These are phyloP conservation scores for Steinernema feltiae DNA, from an alignment of 1,140 invertebrate genomes.

Conservation along the genomic window DNA sequence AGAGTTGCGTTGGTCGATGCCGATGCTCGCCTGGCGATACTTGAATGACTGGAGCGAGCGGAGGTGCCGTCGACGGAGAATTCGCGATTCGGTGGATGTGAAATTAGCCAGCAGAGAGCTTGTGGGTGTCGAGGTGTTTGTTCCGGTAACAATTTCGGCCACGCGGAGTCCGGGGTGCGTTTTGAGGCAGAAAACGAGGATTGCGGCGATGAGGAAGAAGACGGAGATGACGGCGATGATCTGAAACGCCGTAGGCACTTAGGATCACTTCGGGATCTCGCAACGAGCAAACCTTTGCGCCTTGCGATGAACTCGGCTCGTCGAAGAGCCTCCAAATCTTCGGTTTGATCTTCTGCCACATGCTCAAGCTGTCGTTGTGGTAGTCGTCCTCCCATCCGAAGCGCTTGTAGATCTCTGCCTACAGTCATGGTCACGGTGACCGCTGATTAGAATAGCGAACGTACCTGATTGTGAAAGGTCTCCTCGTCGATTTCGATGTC, in stretches of 20 bases:
- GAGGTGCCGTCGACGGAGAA: neutral
- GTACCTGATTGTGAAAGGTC: conserved; percentile 22
- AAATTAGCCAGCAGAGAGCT: neutral
- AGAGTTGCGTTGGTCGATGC: conserved; percentile 51
- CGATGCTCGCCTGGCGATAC: conserved; percentile 49
- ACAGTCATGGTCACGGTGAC: neutral
- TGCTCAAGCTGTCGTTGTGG: conserved; percentile 49
- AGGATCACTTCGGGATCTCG: too few species aligned
- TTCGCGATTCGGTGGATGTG: neutral
- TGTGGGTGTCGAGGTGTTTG: neutral
- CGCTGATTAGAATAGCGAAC: conserved; percentile 19
- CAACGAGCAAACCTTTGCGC: conserved; percentile 83
- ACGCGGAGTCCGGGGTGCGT: conserved; percentile 80
- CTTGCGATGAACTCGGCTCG: conserved; percentile 77
- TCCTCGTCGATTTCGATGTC: conserved; percentile 53
- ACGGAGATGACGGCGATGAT: conserved; percentile 90
- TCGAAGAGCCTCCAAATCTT: conserved; percentile 83
- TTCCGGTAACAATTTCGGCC: conserved; percentile 64
- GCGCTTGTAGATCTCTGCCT: conserved; percentile 48
- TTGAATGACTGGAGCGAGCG: conserved; percentile 37
- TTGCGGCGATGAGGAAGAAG: conserved; percentile 96
- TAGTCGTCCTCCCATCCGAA: conserved; percentile 57
- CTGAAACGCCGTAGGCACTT: too few species aligned
- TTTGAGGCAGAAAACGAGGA: conserved; percentile 90
- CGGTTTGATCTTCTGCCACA: conserved; percentile 65